Evolutionary conservation across 2,113 vertebrate species (phyloP).

Genomic region (Vombatus ursinus): DNA sequence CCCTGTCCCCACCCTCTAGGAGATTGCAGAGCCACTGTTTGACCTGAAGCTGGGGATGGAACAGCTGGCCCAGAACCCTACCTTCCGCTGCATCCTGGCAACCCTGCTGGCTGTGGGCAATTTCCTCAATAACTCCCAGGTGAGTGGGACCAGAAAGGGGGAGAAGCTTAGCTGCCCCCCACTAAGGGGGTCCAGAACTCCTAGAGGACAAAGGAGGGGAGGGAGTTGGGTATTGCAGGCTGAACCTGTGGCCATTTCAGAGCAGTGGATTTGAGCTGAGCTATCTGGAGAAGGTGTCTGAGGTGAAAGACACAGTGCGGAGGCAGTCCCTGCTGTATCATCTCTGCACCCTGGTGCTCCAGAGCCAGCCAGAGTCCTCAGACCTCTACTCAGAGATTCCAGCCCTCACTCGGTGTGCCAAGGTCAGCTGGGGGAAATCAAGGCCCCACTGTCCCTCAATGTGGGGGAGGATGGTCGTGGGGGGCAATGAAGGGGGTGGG

Average conservation of each 20-base stretch:
- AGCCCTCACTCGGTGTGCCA: slow-evolving; percentile 92
- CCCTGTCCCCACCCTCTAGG: slow-evolving; percentile 80
- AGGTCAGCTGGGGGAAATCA: slow-evolving; percentile 82
- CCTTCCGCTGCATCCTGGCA: slow-evolving; percentile 94
- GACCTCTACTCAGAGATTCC: slow-evolving; percentile 97
- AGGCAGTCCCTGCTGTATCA: slow-evolving; percentile 95
- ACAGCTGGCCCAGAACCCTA: slow-evolving; percentile 93
- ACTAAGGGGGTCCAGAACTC: neutral
- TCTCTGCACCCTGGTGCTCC: slow-evolving; percentile 91
- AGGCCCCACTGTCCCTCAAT: slow-evolving; percentile 29
- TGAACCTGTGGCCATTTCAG: slow-evolving; percentile 79
- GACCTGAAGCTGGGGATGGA: slow-evolving; percentile 97
- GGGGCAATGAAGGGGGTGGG: slow-evolving; percentile 47
- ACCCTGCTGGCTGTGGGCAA: slow-evolving; percentile 95
- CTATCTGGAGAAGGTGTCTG: slow-evolving; percentile 97
- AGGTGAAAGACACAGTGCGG: slow-evolving; percentile 98
- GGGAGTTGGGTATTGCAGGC: neutral
- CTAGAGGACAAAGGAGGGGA: neutral
- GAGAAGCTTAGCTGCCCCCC: neutral
- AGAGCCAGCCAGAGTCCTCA: slow-evolving; percentile 90
- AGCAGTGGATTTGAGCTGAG: slow-evolving; percentile 95
- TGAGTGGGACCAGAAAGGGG: slow-evolving; percentile 77
- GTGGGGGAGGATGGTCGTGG: slow-evolving; percentile 2
- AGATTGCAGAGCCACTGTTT: slow-evolving; percentile 95
- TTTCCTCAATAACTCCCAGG: slow-evolving; percentile 94